Percentiles rank a stretch among this genome's conserved stretches.
Evolutionary conservation across 2,797 vertebrate genomes (phyloP).

Genomic region (Paguma larvata): DNA sequence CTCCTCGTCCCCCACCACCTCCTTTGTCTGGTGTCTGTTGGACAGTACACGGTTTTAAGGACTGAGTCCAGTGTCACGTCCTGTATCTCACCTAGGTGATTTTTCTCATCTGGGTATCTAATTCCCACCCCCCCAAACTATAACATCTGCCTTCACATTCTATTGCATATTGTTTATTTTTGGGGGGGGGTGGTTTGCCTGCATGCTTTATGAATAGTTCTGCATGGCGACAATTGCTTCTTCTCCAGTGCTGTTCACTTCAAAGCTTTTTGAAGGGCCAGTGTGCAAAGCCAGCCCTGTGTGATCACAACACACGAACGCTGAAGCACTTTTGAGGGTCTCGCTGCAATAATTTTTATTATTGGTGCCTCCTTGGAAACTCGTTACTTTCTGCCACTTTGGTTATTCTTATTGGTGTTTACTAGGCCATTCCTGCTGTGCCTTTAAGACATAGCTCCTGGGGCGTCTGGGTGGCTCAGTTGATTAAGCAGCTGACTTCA

Average conservation of each 20-base stretch:
- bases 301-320: background rate
- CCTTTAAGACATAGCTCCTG: background rate
- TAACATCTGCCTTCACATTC: background rate
- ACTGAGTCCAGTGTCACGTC: background rate
- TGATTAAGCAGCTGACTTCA: no score
- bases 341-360: background rate
- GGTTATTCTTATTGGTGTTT: background rate
- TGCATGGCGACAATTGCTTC: background rate
- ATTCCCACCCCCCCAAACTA: background rate
- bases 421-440: background rate
- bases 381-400: background rate
- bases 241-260: background rate
- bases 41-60: background rate
- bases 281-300: background rate
- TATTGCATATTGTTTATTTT: background rate
- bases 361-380: background rate
- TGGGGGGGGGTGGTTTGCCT: background rate
- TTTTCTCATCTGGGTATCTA: background rate
- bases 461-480: no score
- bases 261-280: background rate
- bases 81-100: background rate
- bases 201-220: background rate
- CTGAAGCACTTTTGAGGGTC: background rate
- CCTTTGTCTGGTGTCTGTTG: background rate
- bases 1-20: background rate